phyloP scores from a whole-genome alignment of 2,113 vertebrate genomes.

The Microtus pennsylvanicus region DNA sequence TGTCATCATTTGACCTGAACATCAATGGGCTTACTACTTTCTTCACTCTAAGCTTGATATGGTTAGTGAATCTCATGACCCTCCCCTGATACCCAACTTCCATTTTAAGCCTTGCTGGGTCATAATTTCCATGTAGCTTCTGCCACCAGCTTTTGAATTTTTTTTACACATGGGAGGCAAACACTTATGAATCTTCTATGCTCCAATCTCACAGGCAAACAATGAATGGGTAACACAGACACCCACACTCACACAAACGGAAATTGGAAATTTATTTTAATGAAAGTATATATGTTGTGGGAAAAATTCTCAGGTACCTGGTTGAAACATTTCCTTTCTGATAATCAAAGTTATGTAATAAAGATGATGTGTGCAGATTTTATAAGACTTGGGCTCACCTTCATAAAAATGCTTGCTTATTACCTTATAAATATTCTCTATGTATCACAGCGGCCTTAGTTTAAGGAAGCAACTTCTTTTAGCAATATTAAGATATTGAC shows the following conservation, averaged over 20 bases:
- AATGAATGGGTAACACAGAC: slow-evolving; percentile 18
- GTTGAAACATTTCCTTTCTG: slow-evolving; percentile 56
- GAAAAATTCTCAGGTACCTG: background rate
- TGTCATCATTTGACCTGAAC: background rate
- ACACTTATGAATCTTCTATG: background rate
- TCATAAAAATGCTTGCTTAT: slow-evolving; percentile 72
- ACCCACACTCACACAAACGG: background rate
- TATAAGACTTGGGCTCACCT: slow-evolving; percentile 26
- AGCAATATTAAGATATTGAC: slow-evolving; percentile 83
- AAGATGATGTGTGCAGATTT: slow-evolving; percentile 59
- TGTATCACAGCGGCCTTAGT: slow-evolving; percentile 68
- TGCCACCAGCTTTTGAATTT: background rate
- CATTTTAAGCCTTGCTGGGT: background rate
- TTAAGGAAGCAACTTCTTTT: slow-evolving; percentile 79
- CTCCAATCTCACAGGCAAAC: background rate
- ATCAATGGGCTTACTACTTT: background rate
- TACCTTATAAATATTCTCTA: slow-evolving; percentile 80
- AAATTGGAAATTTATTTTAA: slow-evolving; percentile 64
- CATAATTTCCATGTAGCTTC: background rate
- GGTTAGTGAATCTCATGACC: background rate
- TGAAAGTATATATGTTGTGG: background rate
- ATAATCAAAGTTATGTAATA: slow-evolving; percentile 71
- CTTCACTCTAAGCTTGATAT: background rate
- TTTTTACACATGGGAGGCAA: background rate
- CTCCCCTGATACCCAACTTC: background rate